Conservation (phyloP, 2,888 invertebrate species). For the Catotricha subobsoleta region DNA sequence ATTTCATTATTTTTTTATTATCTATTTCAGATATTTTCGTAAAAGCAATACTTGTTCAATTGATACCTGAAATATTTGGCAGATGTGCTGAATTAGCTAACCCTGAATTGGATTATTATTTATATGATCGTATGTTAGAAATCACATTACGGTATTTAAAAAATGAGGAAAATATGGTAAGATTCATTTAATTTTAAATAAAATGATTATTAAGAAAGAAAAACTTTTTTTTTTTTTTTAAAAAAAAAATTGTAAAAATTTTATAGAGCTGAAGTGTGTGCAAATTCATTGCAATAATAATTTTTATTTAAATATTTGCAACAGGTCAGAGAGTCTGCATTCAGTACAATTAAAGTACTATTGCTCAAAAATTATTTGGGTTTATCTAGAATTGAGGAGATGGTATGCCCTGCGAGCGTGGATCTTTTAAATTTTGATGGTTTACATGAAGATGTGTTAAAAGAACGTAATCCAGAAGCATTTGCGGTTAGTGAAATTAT, state of each 20-base stretch:
- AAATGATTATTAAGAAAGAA: neutral
- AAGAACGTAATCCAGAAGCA: slow-evolving; percentile 4
- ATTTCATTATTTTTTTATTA: neutral
- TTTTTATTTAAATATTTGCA: too few species aligned
- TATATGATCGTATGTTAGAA: slow-evolving; percentile 7
- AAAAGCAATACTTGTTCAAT: slow-evolving; percentile 1
- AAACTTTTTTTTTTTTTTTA: neutral
- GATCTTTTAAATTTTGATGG: slow-evolving; percentile 2
- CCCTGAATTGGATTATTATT: slow-evolving; percentile 6
- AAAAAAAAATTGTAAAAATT: too few species aligned
- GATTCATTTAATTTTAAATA: neutral
- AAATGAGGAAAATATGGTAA: slow-evolving; percentile 5
- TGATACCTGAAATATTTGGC: slow-evolving; percentile 6
- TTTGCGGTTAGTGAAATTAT: slow-evolving; percentile 4
- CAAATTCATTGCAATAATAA: too few species aligned
- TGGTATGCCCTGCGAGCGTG: slow-evolving; percentile 5
- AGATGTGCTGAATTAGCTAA: slow-evolving; percentile 4
- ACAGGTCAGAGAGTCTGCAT: slow-evolving; percentile 6
- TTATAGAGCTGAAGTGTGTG: too few species aligned
- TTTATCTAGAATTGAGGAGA: neutral
- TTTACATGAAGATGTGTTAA: neutral
- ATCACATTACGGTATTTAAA: slow-evolving; percentile 3
- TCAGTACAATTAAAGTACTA: neutral
- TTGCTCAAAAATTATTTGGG: slow-evolving; percentile 4
- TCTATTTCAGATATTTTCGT: slow-evolving; percentile 6